A percentile compares a stretch with the other conserved stretches of the same genome.
These are phyloP conservation scores for Chydorus sphaericus DNA, from an alignment of 2,888 invertebrate genomes.

Conservation along the genomic window DNA sequence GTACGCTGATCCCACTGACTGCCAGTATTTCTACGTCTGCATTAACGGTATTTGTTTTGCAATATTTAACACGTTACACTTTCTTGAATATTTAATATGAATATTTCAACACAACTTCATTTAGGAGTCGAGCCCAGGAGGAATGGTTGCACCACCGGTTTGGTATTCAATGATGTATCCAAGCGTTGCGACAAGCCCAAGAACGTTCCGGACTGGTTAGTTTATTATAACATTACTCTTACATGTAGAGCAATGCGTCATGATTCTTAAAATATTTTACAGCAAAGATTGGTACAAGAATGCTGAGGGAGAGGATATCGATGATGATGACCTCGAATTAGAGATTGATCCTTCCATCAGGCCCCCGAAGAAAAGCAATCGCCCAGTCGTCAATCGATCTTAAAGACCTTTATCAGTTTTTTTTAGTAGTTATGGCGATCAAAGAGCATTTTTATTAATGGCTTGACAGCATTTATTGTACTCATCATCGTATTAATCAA, in stretches of 20 bases:
- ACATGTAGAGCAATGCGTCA: not conserved
- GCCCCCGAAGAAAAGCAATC: too few relatives aligned
- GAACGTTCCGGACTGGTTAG: slow-evolving; percentile 76
- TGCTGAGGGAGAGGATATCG: slow-evolving; percentile 53
- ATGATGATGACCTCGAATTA: too few relatives aligned
- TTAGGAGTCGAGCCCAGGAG: slow-evolving; percentile 65
- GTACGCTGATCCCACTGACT: slow-evolving; percentile 74
- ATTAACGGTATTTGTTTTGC: slow-evolving; percentile 80
- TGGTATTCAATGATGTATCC: slow-evolving; percentile 67
- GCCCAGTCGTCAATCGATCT: too few relatives aligned
- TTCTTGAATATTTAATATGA: too few relatives aligned
- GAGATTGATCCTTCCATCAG: too few relatives aligned
- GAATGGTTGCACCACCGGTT: slow-evolving; percentile 74
- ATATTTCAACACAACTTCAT: too few relatives aligned
- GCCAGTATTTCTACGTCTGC: slow-evolving; percentile 83
- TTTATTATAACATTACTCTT: slow-evolving; percentile 9
- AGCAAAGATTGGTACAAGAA: slow-evolving; percentile 84
- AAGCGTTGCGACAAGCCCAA: slow-evolving; percentile 74
- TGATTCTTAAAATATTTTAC: slow-evolving; percentile 18
- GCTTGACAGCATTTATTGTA: too few relatives aligned
- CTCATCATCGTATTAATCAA: too few relatives aligned
- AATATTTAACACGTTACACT: too few relatives aligned
- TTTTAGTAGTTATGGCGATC: too few relatives aligned
- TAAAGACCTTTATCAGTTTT: too few relatives aligned
- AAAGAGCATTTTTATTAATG: too few relatives aligned